Base-by-base conservation (phyloP, 1,140 invertebrate species). In the Nylanderia fulva region DNA sequence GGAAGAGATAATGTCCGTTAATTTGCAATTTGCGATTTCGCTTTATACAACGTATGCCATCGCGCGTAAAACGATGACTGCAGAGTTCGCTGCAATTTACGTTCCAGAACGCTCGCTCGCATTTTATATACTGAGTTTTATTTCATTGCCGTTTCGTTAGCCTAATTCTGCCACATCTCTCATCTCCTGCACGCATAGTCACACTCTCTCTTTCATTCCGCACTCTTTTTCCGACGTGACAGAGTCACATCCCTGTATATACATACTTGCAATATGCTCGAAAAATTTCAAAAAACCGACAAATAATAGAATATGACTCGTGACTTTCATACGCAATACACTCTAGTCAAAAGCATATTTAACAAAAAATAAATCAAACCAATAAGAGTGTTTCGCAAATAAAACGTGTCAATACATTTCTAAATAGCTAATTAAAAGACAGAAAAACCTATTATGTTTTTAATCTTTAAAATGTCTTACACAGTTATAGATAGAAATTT, bases 221-320 rank as follows among this genome's bases (percentile, higher is more conserved):
- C 29, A 54, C 27, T 42, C 18, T 45, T 68, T 80, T 76, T 45
- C 33, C 18, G 13, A 69, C 45, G 15, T 21, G 3, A 4, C 33
- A 18, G 33, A 79, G 18, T 69, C 56, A 21, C 21, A 79, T 42
- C 39, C 42, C 48, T 45, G 60, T 15, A 61, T 61, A 61, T 61
- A 56, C 29, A 90, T 18, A 48, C 85, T 83, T 84, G 9, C 61
- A 45, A 66, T 86, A 90, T 82, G 89, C 69, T 54, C 60, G 66
- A 36, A 54, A 80, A 85, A 90, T 90, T 88, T 90, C 21, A 60
- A 86, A 88, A 89, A 79, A 83, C 52, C 56, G n/a, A 11, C 42
- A 52, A 42, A 60, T 24, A n/a, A 61, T 48, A 80, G 45, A 72
- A 36, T 18, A 74, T 60, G 39, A 63, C 64, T 27, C 76, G 63